These are phyloP conservation scores for Lordiphosa clarofinis DNA, from an alignment of 1,140 invertebrate genomes.

Conservation along the genomic window DNA sequence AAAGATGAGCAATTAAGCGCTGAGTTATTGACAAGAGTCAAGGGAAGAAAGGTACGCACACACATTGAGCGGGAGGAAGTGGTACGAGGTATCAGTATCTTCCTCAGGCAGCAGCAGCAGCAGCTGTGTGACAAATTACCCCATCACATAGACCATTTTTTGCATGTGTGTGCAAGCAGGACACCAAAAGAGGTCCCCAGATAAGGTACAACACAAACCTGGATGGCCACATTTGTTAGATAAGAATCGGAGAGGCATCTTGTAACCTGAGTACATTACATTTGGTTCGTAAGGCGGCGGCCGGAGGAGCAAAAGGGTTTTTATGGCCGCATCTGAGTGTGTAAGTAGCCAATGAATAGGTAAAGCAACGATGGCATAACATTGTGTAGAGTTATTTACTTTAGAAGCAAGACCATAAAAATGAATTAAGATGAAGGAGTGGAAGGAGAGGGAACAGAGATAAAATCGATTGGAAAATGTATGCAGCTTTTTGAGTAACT, in stretches of 20 bases:
- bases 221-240: slow-evolving; percentile 59
- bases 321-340: not conserved
- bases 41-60: slow-evolving; percentile 17
- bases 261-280: slow-evolving; percentile 18
- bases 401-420: no score
- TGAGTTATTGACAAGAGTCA: slow-evolving; percentile 69
- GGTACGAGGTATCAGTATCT: slow-evolving; percentile 2
- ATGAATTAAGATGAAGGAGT: not conserved
- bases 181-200: slow-evolving; percentile 16
- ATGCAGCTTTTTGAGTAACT: not conserved
- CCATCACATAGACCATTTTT: slow-evolving; percentile 51
- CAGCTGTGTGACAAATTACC: slow-evolving; percentile 63
- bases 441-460: not conserved
- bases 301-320: no score
- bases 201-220: slow-evolving; percentile 14
- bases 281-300: slow-evolving; percentile 5
- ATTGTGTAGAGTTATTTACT: no score
- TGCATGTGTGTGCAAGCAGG: slow-evolving; percentile 31
- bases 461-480: slow-evolving; percentile 7
- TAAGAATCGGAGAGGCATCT: slow-evolving; percentile 39
- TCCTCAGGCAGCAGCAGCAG: slow-evolving; percentile 13
- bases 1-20: slow-evolving; percentile 73
- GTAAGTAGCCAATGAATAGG: not conserved
- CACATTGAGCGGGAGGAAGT: not conserved
- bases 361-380: not conserved